These are phyloP conservation scores for Aspidiotus destructor DNA, from an alignment of 2,888 invertebrate species.

Conservation along the genomic window DNA sequence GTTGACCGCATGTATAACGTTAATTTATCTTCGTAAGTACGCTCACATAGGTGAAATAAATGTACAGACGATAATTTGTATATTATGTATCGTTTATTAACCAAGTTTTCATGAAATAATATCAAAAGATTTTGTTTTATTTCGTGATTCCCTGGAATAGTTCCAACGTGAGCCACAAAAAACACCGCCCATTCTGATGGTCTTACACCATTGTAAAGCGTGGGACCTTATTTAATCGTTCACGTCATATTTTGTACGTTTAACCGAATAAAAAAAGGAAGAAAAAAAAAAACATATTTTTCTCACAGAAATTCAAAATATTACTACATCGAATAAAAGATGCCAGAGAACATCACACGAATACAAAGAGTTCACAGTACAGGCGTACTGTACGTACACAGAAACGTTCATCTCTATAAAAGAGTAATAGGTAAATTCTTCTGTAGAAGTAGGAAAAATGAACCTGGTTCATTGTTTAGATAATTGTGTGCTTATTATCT, in stretches of 20 bases:
- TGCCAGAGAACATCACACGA: background rate
- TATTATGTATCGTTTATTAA: background rate
- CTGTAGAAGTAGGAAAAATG: constrained; percentile 9
- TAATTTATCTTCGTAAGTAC: no score
- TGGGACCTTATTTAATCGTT: constrained; percentile 8
- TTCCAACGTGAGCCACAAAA: background rate
- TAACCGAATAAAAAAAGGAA: background rate
- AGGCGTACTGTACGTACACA: background rate
- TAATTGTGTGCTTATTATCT: constrained; percentile 14
- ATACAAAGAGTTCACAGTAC: constrained; percentile 3
- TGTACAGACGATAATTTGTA: no score
- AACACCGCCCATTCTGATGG: constrained; percentile 5
- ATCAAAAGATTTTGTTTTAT: background rate
- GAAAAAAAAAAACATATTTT: constrained; percentile 3
- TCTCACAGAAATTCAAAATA: constrained; percentile 11
- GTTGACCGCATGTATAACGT: no score
- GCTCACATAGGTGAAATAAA: no score
- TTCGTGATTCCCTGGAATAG: background rate
- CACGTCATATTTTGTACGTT: constrained; percentile 11
- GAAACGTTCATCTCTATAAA: background rate
- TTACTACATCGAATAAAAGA: background rate
- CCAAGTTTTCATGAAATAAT: constrained; percentile 6
- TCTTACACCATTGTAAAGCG: constrained; percentile 11
- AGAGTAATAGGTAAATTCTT: constrained; percentile 9
- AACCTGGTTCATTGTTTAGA: constrained; percentile 5